Percentiles rank a stretch among this genome's conserved stretches.
phyloP scores from a whole-genome alignment of 2,888 invertebrate species.

The Hedychridium roseum region DNA sequence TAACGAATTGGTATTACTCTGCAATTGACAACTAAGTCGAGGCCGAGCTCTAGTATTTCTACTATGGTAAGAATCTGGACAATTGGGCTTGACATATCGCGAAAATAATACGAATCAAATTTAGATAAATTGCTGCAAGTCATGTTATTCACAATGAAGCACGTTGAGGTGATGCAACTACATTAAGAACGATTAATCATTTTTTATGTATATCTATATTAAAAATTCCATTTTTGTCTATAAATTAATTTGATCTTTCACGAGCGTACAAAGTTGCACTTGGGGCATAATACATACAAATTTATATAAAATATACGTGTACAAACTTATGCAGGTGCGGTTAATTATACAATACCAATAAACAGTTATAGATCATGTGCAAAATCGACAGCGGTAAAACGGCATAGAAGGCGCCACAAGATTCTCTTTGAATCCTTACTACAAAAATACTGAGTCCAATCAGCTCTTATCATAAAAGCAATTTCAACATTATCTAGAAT shows the following conservation, averaged over 20 bases:
- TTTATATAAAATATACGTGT: slow-evolving; percentile 35
- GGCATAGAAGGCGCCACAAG: slow-evolving; percentile 28
- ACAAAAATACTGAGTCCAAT: slow-evolving; percentile 29
- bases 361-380: slow-evolving; percentile 27
- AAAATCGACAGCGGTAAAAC: slow-evolving; percentile 17
- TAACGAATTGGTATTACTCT: slow-evolving; percentile 28
- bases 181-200: slow-evolving; percentile 12
- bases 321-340: slow-evolving; percentile 27
- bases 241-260: slow-evolving; percentile 35
- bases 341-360: slow-evolving; percentile 19
- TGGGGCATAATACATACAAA: slow-evolving; percentile 3
- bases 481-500: slow-evolving; percentile 22
- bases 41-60: too few relatives aligned
- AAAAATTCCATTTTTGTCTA: slow-evolving; percentile 26
- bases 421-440: slow-evolving; percentile 30
- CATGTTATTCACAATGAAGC: slow-evolving; percentile 21
- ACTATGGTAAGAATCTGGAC: slow-evolving; percentile 19
- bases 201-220: slow-evolving; percentile 29
- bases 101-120: slow-evolving; percentile 19
- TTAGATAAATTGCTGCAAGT: slow-evolving; percentile 22
- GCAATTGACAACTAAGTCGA: slow-evolving; percentile 21
- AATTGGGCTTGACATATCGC: slow-evolving; percentile 14
- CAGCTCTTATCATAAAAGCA: slow-evolving; percentile 31
- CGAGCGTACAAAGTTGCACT: slow-evolving; percentile 1
- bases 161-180: slow-evolving; percentile 18